These are phyloP conservation scores for Okapia johnstoni DNA, from an alignment of 2,113 vertebrate species.

Conservation along the genomic window DNA sequence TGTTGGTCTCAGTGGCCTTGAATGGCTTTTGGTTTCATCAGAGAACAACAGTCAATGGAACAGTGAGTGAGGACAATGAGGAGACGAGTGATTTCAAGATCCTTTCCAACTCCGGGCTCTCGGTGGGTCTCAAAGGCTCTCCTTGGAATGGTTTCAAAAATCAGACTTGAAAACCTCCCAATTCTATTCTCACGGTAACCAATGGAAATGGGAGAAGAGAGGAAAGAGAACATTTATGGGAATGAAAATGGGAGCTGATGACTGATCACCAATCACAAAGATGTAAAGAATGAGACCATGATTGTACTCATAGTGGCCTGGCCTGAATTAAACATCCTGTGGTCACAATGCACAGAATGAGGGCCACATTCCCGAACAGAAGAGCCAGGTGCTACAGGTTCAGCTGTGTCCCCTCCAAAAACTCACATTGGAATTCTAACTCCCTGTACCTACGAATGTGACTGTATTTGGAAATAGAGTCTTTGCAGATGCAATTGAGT, in stretches of 20 bases:
- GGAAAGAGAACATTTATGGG: background rate
- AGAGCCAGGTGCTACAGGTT: background rate
- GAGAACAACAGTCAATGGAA: background rate
- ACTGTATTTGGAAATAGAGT: background rate
- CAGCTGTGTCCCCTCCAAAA: no score
- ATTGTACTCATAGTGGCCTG: accelerated
- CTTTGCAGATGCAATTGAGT: background rate
- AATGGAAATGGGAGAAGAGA: background rate
- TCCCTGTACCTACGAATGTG: background rate
- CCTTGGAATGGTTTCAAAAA: background rate
- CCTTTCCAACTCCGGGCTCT: background rate
- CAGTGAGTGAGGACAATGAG: background rate
- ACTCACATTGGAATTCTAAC: no score
- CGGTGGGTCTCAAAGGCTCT: background rate
- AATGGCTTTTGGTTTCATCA: background rate
- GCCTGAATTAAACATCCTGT: accelerated
- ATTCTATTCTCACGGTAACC: background rate
- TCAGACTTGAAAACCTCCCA: background rate
- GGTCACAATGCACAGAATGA: accelerated
- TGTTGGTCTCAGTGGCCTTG: background rate
- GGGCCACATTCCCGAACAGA: background rate
- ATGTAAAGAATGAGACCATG: accelerated
- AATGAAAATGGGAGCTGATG: background rate
- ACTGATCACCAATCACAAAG: background rate
- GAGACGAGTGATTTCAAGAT: background rate